Conservation (phyloP, 1,140 invertebrate species). For the Drosophila lacertosa region DNA sequence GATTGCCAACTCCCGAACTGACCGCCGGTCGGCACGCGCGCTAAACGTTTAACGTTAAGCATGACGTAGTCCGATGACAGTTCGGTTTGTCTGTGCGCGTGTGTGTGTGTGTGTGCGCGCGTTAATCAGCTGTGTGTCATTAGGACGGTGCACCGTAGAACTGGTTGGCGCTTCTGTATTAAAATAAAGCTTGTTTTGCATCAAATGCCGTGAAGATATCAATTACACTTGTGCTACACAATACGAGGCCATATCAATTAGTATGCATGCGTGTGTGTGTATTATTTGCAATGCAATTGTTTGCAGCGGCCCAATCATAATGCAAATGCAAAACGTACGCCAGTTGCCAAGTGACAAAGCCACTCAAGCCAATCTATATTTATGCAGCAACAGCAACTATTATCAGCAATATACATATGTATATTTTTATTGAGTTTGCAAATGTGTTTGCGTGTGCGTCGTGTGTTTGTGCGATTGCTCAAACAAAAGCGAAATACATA, state of each 20-base stretch:
- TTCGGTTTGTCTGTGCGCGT: not conserved
- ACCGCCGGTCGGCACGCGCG: slow-evolving; percentile 12
- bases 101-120: slow-evolving; percentile 5
- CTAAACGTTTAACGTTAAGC: not conserved
- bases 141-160: slow-evolving; percentile 30
- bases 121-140: slow-evolving; percentile 45
- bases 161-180: slow-evolving; percentile 24
- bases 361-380: not conserved
- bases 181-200: slow-evolving; percentile 9
- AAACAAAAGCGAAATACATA: slow-evolving; percentile 41
- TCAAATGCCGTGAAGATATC: not conserved
- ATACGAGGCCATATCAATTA: not conserved
- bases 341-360: slow-evolving; percentile 53
- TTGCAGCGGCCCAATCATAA: slow-evolving; percentile 42
- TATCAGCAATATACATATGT: slow-evolving; percentile 43
- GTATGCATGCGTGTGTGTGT: not conserved
- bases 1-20: slow-evolving; percentile 1
- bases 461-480: slow-evolving; percentile 12
- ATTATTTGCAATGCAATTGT: slow-evolving; percentile 10
- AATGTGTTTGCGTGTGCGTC: not conserved
- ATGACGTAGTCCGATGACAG: slow-evolving; percentile 49
- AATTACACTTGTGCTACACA: not conserved
- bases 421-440: not conserved
- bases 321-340: slow-evolving; percentile 59
- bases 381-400: slow-evolving; percentile 11